Base-by-base conservation (phyloP, 2,797 vertebrate genomes). In the Pempheris klunzingeri region DNA sequence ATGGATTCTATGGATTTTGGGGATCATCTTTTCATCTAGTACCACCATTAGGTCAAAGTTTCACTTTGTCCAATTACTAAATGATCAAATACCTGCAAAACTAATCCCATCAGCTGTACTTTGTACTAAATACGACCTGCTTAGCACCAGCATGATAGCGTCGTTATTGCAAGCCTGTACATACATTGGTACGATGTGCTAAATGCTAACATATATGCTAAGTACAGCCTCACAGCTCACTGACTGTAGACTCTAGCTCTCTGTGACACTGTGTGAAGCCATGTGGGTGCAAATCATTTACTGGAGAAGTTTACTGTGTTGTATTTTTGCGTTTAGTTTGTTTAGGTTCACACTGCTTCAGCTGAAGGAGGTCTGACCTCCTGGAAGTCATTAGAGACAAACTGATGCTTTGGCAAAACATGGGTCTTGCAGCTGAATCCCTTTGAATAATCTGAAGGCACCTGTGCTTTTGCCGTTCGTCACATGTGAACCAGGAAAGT, bases 311-410 rank as follows among this genome's bases (percentile, higher is more conserved):
- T 75, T 55, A 67, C 66, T 53, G 7, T 54, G 62, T 58, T 74
- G 28, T 39, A 18, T 44, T 52, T 66, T 28, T 59, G 28, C 1
- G 1, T 77, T 84, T 44, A 8, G 66, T 58, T 69, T 78, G 78
- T 87, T 85, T 78, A 47, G 58, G 75, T 54, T 81, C 81, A 77
- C 63, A 28, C 57, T 52, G 64, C 32, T 71, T 7, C 3, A 47
- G 62, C 9, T 79, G 26, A 26, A 66, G 53, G 36, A 47, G 59
- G 9, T 66, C 54, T 63, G 50, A 66, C 54, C 71, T 77, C 57
- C 58, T 49, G 24, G 53, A 66, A 64, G 59, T 64, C 73, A 17
- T 74, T 22, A 41, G 26, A 54, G 17, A 43, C 49, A 20, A 65
- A 26, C 49, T 5, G 34, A 63, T 38, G 52, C 47, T 26, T 34